These are phyloP conservation scores for Mixornis gularis DNA, from an alignment of 2,113 vertebrate genomes.

Conservation along the genomic window DNA sequence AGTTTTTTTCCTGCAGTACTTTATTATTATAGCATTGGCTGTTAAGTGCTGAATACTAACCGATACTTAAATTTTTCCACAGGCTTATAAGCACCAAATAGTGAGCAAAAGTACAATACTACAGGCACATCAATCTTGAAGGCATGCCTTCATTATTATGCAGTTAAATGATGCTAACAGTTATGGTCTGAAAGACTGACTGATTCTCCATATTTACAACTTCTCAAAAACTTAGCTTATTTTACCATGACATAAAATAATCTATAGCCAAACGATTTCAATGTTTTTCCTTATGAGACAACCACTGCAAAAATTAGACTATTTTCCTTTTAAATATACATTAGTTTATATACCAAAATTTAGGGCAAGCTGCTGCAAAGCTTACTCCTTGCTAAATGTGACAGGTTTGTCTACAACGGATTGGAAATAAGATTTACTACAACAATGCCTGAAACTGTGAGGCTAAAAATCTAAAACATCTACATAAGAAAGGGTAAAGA, in stretches of 20 bases:
- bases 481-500: conserved; percentile 47
- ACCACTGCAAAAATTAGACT: not conserved
- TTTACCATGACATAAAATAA: conserved; percentile 37
- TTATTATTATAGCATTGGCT: not conserved
- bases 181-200: not conserved
- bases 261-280: not conserved
- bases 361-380: conserved; percentile 21
- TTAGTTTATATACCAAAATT: conserved; percentile 25
- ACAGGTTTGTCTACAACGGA: conserved; percentile 40
- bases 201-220: not conserved
- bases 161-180: not conserved
- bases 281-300: not conserved
- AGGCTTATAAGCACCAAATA: not conserved
- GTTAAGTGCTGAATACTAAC: not conserved
- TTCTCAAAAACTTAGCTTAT: conserved; percentile 16
- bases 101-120: not conserved
- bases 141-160: not conserved
- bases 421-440: conserved; percentile 58
- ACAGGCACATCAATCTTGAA: not conserved
- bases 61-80: not conserved
- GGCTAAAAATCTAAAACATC: conserved; percentile 58
- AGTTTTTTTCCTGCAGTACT: not conserved
- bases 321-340: conserved; percentile 4
- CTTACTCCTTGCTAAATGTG: not conserved
- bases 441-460: conserved; percentile 39